Evolutionary conservation across 2,888 invertebrate genomes (phyloP), one percentile per base, ranked within the genome.

Genomic region (Nesidiocoris tenuis): DNA sequence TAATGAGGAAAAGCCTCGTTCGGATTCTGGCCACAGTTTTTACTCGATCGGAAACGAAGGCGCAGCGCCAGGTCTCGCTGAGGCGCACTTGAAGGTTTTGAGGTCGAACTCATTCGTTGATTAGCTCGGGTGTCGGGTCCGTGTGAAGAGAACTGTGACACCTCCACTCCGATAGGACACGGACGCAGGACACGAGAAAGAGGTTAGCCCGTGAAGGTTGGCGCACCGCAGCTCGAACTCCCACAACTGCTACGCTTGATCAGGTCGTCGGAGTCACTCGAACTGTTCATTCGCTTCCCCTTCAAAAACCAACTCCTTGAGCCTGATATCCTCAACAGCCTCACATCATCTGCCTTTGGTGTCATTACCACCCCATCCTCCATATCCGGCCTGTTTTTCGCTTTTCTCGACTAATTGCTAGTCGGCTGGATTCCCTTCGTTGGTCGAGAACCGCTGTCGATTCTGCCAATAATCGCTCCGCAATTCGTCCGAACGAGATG

Each of bases 21-120:
- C 39, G 39, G n/a, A 3, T 39, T 39, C 39, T 39, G 39, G 39
- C n/a, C n/a, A n/a, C n/a, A 39, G 39, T 39, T 7, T 39, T 39
- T 39, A 3, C 39, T 12, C 12, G 5, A 12, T 39, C 39, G 39
- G n/a, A n/a, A n/a, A n/a, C 39, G 39, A 3, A 39, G 39, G 39
- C 39, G 39, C 39, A 12, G 3, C 39, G 12, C 39, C 12, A 7
- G 5, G 3, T 3, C 39, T 39, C 39, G 39, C 5, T 39, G 39
- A 39, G 39, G 39, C 39, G 39, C 39, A 39, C 39, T 67, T 54
- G 55, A 22, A 67, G 67, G 19, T 70, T 59, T 67, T 70, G 70
- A 70, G 70, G 70, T 70, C 70, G 61, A 21, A 55, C 61, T 70
- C 61, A 70, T 70, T 70, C 70, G 70, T 70, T 70, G 70, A 70